Conservation (phyloP, 2,888 invertebrate species). For the Zygothrica quintamaculata region DNA sequence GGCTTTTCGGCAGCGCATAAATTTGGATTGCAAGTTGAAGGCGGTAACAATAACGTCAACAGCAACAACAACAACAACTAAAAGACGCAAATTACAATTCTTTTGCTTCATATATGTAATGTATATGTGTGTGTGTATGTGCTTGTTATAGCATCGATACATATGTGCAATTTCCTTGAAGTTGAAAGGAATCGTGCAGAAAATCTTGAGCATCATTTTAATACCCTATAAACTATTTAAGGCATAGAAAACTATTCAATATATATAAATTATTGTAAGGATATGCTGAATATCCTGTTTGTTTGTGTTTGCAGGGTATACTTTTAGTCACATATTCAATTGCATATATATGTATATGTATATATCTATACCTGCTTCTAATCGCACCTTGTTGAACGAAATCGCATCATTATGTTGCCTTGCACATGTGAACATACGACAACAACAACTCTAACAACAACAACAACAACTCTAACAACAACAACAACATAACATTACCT, state of each 20-base stretch:
- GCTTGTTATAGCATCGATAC: background rate
- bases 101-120: constrained; percentile 28
- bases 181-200: constrained; percentile 73
- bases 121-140: constrained; percentile 21
- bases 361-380: constrained; percentile 50
- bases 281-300: no score
- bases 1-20: constrained; percentile 71
- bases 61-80: constrained; percentile 8
- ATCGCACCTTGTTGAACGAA: constrained; percentile 63
- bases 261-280: no score
- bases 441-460: no score
- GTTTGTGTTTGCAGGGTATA: no score
- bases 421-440: constrained; percentile 11
- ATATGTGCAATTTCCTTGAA: constrained; percentile 49
- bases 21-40: constrained; percentile 64
- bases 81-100: constrained; percentile 58
- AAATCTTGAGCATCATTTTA: constrained; percentile 77
- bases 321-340: no score
- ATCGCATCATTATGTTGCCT: constrained; percentile 52
- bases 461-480: no score
- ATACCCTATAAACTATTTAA: constrained; percentile 1
- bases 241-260: background rate
- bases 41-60: constrained; percentile 20
- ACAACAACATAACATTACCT: constrained; percentile 26
- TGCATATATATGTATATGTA: no score